A percentile compares a stretch with the other conserved stretches of the same genome.
These are phyloP conservation scores for Tragulus kanchil DNA, from an alignment of 2,113 vertebrate genomes.

Conservation along the genomic window DNA sequence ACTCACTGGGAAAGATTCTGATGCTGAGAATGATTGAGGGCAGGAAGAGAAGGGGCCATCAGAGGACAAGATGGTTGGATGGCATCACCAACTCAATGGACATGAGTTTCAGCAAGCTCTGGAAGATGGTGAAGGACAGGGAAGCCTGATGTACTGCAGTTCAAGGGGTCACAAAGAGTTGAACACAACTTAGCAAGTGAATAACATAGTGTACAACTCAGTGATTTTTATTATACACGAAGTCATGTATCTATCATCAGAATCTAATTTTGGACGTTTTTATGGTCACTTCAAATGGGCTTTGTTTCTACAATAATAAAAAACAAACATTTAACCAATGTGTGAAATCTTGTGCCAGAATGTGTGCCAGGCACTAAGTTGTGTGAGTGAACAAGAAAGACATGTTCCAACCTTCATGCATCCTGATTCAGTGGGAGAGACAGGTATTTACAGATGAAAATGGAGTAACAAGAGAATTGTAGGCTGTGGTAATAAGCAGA, in stretches of 20 bases:
- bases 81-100: not conserved
- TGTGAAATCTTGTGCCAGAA: not conserved
- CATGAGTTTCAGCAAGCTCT: not conserved
- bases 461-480: not conserved
- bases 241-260: not conserved
- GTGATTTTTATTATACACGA: not conserved
- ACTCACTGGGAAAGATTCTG: not conserved
- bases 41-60: not conserved
- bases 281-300: not conserved
- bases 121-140: not conserved
- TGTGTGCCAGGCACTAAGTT: not conserved
- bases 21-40: not conserved
- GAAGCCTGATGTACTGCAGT: not conserved
- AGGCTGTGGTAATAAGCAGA: not conserved
- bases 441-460: not conserved
- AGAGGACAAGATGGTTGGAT: not conserved
- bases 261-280: conserved; percentile 7
- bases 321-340: not conserved
- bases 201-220: not conserved
- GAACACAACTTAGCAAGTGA: not conserved
- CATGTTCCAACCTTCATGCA: not conserved
- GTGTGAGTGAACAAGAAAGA: not conserved
- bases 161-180: not conserved
- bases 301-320: not conserved
- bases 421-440: not conserved